A percentile compares a stretch with the other conserved stretches of the same genome.
These are phyloP conservation scores for Merops nubicus DNA, from an alignment of 2,113 vertebrate genomes.

Conservation along the genomic window DNA sequence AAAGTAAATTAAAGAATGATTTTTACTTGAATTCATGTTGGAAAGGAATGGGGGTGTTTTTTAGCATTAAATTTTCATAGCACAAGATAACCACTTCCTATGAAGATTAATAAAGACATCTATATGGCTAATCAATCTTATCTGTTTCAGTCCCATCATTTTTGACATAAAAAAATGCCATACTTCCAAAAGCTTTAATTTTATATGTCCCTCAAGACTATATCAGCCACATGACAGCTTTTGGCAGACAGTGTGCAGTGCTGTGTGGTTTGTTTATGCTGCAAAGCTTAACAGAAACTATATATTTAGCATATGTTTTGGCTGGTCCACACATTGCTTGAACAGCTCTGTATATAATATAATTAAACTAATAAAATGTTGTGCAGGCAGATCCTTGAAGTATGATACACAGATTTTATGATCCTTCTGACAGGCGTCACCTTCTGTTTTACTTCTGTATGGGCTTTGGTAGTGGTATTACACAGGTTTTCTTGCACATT, in stretches of 20 bases:
- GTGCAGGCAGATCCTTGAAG: background rate
- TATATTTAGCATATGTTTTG: background rate
- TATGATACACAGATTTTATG: background rate
- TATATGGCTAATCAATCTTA: background rate
- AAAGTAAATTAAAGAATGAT: background rate
- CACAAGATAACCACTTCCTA: background rate
- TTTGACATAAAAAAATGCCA: background rate
- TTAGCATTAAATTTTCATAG: background rate
- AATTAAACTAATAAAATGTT: background rate
- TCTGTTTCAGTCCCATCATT: background rate
- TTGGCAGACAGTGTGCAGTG: background rate
- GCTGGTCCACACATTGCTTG: background rate
- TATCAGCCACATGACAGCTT: background rate
- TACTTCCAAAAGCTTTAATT: background rate
- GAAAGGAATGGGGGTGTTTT: background rate
- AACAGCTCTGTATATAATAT: background rate
- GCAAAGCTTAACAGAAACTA: background rate
- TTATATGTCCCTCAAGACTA: background rate
- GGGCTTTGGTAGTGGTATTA: background rate
- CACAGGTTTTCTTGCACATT: background rate
- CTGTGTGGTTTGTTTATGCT: background rate
- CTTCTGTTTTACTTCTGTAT: background rate
- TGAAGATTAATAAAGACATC: background rate
- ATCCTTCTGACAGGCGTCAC: background rate
- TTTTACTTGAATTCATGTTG: background rate